Evolutionary conservation across 2,113 vertebrate species (phyloP).

Genomic region (Dicaeum eximium): DNA sequence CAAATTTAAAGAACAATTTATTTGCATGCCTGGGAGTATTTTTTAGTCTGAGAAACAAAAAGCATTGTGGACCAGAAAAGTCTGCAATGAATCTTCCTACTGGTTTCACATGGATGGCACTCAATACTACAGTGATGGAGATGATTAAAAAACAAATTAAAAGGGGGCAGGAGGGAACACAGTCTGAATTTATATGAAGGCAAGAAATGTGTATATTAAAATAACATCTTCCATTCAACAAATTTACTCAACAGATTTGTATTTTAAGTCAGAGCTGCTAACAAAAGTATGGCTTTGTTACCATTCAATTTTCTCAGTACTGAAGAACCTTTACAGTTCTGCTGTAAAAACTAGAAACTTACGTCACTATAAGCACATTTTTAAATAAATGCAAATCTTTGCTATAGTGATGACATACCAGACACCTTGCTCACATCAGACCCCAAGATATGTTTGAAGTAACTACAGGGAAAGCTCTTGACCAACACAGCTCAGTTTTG

Average conservation of each 20-base stretch:
- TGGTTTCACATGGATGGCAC: background rate
- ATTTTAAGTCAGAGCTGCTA: background rate
- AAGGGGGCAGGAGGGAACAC: accelerated
- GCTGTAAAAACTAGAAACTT: background rate
- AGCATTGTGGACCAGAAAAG: background rate
- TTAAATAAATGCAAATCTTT: background rate
- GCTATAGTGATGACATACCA: background rate
- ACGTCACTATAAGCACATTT: background rate
- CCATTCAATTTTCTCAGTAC: background rate
- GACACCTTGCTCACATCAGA: background rate
- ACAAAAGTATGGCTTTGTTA: background rate
- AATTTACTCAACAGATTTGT: background rate
- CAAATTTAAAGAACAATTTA: background rate
- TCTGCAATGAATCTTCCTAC: background rate
- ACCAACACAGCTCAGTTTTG: background rate
- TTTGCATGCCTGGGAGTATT: background rate
- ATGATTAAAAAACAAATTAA: background rate
- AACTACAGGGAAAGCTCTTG: background rate
- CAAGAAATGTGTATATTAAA: background rate
- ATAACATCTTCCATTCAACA: background rate
- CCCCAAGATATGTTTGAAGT: background rate
- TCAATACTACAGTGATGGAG: background rate
- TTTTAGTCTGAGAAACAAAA: background rate
- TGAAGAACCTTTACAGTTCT: background rate
- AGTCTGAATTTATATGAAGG: background rate